These are phyloP conservation scores for Probaryconus sp. DNA, from an alignment of 1,140 invertebrate genomes.

Conservation along the genomic window DNA sequence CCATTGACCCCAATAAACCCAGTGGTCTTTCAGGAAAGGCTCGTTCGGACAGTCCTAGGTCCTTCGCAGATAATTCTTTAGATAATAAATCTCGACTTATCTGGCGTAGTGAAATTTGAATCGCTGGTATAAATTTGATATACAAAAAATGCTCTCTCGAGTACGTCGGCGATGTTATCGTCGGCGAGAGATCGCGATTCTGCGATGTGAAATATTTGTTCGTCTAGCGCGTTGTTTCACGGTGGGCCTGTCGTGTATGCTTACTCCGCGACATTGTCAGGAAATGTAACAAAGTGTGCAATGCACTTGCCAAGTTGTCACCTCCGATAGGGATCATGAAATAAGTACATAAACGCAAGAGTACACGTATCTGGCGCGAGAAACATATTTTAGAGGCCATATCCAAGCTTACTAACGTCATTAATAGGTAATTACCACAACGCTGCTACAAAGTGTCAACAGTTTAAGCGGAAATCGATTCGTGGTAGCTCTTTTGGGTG, in stretches of 20 bases:
- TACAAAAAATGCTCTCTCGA: not conserved
- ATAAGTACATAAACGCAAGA: constrained; percentile 23
- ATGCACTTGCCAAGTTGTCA: constrained; percentile 52
- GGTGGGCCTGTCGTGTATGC: constrained; percentile 45
- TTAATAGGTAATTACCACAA: constrained; percentile 15
- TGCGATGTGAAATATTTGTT: constrained; percentile 29
- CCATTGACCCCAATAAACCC: too few species aligned
- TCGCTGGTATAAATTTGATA: not conserved
- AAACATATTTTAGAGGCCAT: constrained; percentile 9
- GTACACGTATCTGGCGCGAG: not conserved
- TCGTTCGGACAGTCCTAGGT: too few species aligned
- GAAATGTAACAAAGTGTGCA: constrained; percentile 53
- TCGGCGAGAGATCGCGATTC: constrained; percentile 9
- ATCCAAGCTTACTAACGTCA: constrained; percentile 11
- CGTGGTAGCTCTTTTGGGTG: too few species aligned
- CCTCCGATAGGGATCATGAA: constrained; percentile 47
- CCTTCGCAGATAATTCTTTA: too few species aligned
- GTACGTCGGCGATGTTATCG: constrained; percentile 16
- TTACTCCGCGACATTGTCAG: constrained; percentile 29
- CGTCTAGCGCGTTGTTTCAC: constrained; percentile 13
- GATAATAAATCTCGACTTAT: too few species aligned
- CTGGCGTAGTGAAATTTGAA: not conserved
- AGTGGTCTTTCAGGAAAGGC: too few species aligned
- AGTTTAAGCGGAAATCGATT: constrained; percentile 5
- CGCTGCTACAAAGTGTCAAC: not conserved